These are phyloP conservation scores for Brachionichthys hirsutus DNA, from an alignment of 2,113 vertebrate species.

Conservation along the genomic window DNA sequence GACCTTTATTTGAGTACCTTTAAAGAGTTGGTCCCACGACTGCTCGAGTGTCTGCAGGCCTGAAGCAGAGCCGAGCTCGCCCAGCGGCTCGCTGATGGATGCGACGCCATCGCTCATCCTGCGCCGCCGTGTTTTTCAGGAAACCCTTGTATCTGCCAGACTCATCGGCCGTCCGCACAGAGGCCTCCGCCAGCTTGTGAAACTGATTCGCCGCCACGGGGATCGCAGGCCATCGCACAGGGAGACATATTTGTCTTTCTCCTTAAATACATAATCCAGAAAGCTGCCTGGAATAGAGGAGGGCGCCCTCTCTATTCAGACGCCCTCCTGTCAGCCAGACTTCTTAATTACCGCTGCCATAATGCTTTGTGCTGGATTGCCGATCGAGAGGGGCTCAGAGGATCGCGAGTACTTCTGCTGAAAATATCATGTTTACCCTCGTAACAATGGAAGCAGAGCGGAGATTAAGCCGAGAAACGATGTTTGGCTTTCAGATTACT, in stretches of 20 bases:
- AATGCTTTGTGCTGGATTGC: slow-evolving; percentile 11
- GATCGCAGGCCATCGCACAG: slow-evolving; percentile 45
- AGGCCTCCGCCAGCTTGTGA: slow-evolving; percentile 68
- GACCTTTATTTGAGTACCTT: too few species aligned
- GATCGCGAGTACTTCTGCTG: not conserved
- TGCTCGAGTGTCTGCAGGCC: slow-evolving; percentile 9
- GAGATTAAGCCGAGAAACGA: slow-evolving; percentile 10
- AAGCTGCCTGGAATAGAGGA: too few species aligned
- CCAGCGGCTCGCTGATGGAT: slow-evolving; percentile 43
- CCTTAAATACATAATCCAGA: slow-evolving; percentile 74
- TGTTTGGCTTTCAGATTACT: too few species aligned
- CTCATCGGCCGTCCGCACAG: slow-evolving; percentile 68
- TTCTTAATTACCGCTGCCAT: slow-evolving; percentile 19
- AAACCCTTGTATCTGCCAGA: slow-evolving; percentile 71
- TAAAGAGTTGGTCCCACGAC: too few species aligned
- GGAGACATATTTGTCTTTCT: slow-evolving; percentile 68
- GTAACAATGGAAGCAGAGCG: slow-evolving; percentile 36
- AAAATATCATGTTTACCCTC: slow-evolving; percentile 37
- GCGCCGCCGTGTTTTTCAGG: slow-evolving; percentile 64
- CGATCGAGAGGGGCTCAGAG: too few species aligned
- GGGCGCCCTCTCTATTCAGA: too few species aligned
- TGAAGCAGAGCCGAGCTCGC: slow-evolving; percentile 46
- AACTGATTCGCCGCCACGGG: slow-evolving; percentile 76
- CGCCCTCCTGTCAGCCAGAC: slow-evolving; percentile 30
- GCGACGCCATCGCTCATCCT: slow-evolving; percentile 60